A percentile compares a stretch with the other conserved stretches of the same genome.
phyloP scores from a whole-genome alignment of 2,113 vertebrate species.

The Sarotherodon lohbergeri region DNA sequence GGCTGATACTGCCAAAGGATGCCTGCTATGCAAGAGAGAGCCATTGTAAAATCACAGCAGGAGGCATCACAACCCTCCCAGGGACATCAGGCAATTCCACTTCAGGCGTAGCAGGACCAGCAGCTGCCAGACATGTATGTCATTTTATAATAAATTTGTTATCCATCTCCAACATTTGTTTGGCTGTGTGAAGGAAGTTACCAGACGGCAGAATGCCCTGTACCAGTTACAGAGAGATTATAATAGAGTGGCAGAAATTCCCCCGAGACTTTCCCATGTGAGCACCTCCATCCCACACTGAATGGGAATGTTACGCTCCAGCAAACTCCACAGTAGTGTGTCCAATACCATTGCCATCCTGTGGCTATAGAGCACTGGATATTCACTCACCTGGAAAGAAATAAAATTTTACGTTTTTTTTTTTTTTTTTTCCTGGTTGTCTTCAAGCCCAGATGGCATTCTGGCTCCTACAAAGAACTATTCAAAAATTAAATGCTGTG shows the following conservation, averaged over 20 bases:
- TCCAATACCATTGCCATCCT: not conserved
- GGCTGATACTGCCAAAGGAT: not conserved
- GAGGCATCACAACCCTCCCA: not conserved
- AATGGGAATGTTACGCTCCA: not conserved
- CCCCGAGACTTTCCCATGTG: not conserved
- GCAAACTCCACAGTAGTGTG: not conserved
- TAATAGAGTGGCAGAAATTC: not conserved
- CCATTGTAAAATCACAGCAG: not conserved
- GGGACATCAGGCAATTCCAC: not conserved
- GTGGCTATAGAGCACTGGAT: not conserved
- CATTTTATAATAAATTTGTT: not conserved
- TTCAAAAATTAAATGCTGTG: not conserved
- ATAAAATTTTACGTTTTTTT: not conserved
- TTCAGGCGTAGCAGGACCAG: not conserved
- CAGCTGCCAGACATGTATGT: not conserved
- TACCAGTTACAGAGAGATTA: not conserved
- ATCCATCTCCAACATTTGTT: not conserved
- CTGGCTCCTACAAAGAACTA: not conserved
- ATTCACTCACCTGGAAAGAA: not conserved
- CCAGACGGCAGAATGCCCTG: not conserved
- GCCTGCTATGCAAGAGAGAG: not conserved
- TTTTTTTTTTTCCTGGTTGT: not conserved
- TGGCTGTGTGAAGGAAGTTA: not conserved
- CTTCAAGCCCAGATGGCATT: not conserved
- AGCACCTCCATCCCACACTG: not conserved